These are phyloP conservation scores for Melanotaenia maccullochi DNA, from an alignment of 2,797 vertebrate genomes.

Conservation along the genomic window DNA sequence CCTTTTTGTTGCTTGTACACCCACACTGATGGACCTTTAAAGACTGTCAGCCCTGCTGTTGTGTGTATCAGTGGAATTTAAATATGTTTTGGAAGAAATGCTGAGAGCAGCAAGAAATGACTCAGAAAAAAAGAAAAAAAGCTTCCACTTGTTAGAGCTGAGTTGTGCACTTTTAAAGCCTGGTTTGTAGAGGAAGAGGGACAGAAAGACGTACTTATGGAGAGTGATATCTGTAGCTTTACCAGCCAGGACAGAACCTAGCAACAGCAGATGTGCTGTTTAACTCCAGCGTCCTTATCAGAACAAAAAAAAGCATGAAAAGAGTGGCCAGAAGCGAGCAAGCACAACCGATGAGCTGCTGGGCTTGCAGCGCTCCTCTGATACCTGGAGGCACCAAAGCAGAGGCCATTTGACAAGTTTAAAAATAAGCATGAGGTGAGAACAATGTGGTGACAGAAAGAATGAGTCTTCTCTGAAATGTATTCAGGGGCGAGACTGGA, in stretches of 20 bases:
- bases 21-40: conserved; percentile 27
- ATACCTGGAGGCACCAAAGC: conserved; percentile 55
- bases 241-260: conserved; percentile 49
- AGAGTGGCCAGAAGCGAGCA: conserved; percentile 49
- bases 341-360: conserved; percentile 46
- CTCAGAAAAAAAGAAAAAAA: conserved; percentile 23
- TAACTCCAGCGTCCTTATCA: conserved; percentile 50
- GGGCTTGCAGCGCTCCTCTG: conserved; percentile 36
- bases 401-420: conserved; percentile 52
- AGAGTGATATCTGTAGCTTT: conserved; percentile 44
- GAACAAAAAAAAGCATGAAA: conserved; percentile 55
- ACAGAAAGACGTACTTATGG: conserved; percentile 14
- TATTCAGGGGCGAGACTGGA: conserved; percentile 12
- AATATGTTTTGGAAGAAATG: conserved; percentile 26
- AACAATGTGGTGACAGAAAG: conserved; percentile 39
- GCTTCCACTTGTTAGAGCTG: conserved; percentile 30
- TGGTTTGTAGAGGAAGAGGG: conserved; percentile 4
- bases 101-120: conserved; percentile 26
- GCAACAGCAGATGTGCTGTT: conserved; percentile 53
- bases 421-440: conserved; percentile 58
- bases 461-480: conserved; percentile 32
- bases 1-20: conserved; percentile 17
- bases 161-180: conserved; percentile 30
- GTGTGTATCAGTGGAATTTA: conserved; percentile 42
- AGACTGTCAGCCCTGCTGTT: conserved; percentile 1